Conservation (phyloP, 2,113 vertebrate species). For the Neofelis nebulosa region DNA sequence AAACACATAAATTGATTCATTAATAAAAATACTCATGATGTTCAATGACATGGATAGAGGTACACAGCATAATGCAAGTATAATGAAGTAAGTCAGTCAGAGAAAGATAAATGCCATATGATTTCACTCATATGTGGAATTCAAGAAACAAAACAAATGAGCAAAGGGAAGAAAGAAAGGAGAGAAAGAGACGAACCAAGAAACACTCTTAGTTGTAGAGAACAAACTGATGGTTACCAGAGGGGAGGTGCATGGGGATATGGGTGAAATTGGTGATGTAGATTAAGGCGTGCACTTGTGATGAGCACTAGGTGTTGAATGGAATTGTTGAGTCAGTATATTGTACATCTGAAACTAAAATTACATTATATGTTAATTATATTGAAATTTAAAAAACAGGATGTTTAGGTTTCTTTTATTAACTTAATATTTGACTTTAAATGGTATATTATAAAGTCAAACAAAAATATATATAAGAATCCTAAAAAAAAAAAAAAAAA, state of each 20-base stretch:
- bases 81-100: neutral
- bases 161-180: neutral
- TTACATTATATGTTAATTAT: neutral
- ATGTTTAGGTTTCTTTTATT: neutral
- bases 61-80: neutral
- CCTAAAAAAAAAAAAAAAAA: neutral
- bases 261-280: neutral
- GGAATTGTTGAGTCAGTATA: neutral
- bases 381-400: neutral
- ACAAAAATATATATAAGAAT: neutral
- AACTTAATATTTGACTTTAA: neutral
- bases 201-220: neutral
- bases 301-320: neutral
- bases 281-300: neutral
- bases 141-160: neutral
- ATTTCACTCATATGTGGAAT: neutral
- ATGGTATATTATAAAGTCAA: neutral
- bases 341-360: neutral
- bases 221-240: neutral
- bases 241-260: neutral
- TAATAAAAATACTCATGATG: neutral
- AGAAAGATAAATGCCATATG: neutral
- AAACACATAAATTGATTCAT: neutral
- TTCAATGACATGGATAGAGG: neutral
- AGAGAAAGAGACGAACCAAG: neutral